These are phyloP conservation scores for Decapterus maruadsi DNA, from an alignment of 2,797 vertebrate species.

Conservation along the genomic window DNA sequence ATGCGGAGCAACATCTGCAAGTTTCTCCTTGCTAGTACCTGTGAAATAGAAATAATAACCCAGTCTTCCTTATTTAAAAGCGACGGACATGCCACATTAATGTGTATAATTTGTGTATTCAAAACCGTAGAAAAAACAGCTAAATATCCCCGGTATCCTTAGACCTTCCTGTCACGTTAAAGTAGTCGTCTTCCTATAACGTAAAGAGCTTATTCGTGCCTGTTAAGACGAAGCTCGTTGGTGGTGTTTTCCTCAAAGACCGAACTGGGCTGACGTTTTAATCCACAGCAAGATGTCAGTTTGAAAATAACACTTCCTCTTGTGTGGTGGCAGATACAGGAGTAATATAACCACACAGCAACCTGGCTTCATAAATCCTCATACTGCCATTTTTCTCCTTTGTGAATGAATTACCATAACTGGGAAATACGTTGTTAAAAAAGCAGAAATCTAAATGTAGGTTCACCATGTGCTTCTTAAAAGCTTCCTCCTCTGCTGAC, in stretches of 20 bases:
- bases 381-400: not conserved
- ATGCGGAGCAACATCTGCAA: slow-evolving; percentile 9
- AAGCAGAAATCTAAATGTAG: not conserved
- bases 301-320: slow-evolving; percentile 35
- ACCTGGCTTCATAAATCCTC: too few relatives aligned
- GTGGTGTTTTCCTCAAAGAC: slow-evolving; percentile 9
- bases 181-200: not conserved
- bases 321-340: not conserved
- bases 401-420: too few relatives aligned
- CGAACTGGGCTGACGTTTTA: slow-evolving; percentile 21
- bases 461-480: not conserved
- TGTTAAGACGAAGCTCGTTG: not conserved
- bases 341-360: not conserved
- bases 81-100: not conserved
- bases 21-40: slow-evolving; percentile 6
- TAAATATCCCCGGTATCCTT: not conserved
- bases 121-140: too few relatives aligned
- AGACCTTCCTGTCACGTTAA: too few relatives aligned
- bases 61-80: not conserved
- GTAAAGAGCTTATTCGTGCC: slow-evolving; percentile 1
- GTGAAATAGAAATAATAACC: not conserved
- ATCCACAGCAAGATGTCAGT: slow-evolving; percentile 25
- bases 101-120: not conserved
- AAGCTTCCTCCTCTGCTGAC: slow-evolving; percentile 44
- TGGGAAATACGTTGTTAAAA: not conserved